These are phyloP conservation scores for Onychostoma macrolepis DNA, from an alignment of 2,113 vertebrate genomes.

Conservation along the genomic window DNA sequence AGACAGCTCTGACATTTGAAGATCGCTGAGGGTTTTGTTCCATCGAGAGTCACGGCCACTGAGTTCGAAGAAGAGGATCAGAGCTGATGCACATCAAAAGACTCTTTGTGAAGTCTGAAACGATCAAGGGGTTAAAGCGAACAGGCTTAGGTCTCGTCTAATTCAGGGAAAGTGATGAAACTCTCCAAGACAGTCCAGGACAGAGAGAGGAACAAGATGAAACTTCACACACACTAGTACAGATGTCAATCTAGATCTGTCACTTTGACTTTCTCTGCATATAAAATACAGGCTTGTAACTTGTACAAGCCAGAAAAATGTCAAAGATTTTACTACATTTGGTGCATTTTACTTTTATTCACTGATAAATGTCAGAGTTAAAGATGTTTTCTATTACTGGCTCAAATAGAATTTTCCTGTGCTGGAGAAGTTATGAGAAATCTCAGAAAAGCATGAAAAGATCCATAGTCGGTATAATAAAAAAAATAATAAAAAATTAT, in stretches of 20 bases:
- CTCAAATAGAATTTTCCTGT: neutral
- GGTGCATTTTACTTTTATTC: neutral
- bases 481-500: too few relatives aligned
- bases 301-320: neutral
- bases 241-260: neutral
- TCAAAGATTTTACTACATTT: neutral
- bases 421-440: neutral
- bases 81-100: slow-evolving; percentile 37
- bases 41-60: slow-evolving; percentile 46
- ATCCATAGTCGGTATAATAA: too few relatives aligned
- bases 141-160: neutral
- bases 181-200: neutral
- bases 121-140: neutral
- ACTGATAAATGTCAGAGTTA: neutral
- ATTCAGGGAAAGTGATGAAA: neutral
- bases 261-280: neutral
- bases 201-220: neutral
- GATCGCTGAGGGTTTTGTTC: slow-evolving; percentile 63
- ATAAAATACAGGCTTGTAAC: neutral
- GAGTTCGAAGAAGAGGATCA: slow-evolving; percentile 21
- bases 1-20: slow-evolving; percentile 65
- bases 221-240: neutral
- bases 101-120: neutral
- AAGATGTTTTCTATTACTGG: neutral
- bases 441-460: neutral